Evolutionary conservation across 2,888 invertebrate genomes (phyloP).

Genomic region (Hybos culiciformis): DNA sequence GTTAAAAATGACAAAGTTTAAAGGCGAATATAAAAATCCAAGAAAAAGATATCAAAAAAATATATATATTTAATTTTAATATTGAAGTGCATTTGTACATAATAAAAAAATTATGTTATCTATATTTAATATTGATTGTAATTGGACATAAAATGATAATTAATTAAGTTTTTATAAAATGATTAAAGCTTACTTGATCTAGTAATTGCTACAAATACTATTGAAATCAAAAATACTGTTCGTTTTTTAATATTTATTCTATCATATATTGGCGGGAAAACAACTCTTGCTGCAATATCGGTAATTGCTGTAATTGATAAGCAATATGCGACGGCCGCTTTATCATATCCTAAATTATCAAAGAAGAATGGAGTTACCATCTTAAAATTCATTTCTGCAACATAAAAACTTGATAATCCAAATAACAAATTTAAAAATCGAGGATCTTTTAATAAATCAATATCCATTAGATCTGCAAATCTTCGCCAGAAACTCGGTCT

Average conservation of each 20-base stretch:
- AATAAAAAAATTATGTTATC: neutral
- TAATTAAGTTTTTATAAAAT: neutral
- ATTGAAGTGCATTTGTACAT: neutral
- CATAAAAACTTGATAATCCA: conserved; percentile 58
- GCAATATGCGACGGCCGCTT: conserved; percentile 56
- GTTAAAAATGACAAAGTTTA: too few relatives aligned
- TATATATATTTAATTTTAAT: too few relatives aligned
- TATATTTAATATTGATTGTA: neutral
- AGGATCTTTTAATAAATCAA: conserved; percentile 56
- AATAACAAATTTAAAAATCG: conserved; percentile 58
- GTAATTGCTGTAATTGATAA: conserved; percentile 61
- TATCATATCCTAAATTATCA: conserved; percentile 46
- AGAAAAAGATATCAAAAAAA: too few relatives aligned
- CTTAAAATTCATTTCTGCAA: conserved; percentile 61
- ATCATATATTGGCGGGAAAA: conserved; percentile 62
- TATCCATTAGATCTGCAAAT: conserved; percentile 53
- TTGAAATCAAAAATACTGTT: conserved; percentile 55
- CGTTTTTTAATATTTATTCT: conserved; percentile 52
- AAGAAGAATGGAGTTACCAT: conserved; percentile 59
- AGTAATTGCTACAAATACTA: conserved; percentile 55
- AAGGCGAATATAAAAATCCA: too few relatives aligned
- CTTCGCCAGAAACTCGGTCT: conserved; percentile 39
- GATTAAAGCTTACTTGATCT: conserved; percentile 49
- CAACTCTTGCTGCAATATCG: conserved; percentile 57
- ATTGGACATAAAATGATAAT: neutral